Conservation (phyloP, 1,140 invertebrate species). For the Venturia canescens region DNA sequence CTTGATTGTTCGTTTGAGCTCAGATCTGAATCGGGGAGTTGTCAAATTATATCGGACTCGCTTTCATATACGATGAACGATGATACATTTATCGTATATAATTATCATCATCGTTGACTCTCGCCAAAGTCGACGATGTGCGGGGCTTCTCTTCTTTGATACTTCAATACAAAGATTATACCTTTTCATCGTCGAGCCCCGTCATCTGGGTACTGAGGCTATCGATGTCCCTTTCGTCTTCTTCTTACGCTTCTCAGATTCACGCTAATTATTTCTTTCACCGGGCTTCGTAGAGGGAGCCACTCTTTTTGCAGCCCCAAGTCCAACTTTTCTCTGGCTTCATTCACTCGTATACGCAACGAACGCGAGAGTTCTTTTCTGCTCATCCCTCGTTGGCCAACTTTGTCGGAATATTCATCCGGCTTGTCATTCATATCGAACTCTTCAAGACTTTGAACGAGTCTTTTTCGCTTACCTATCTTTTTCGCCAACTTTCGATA, state of each 20-base stretch:
- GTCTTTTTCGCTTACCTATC: too few species aligned
- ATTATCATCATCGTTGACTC: background rate
- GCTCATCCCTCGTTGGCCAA: background rate
- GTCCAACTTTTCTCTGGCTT: constrained; percentile 19
- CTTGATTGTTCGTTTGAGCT: too few species aligned
- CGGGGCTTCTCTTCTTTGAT: background rate
- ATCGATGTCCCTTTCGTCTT: constrained; percentile 21
- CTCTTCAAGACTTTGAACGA: background rate
- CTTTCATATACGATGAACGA: too few species aligned
- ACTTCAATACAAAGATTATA: constrained; percentile 2
- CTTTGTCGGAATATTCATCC: background rate
- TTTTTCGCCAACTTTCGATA: too few species aligned
- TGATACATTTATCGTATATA: background rate
- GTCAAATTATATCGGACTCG: too few species aligned
- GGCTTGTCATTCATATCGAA: constrained; percentile 6
- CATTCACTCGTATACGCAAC: background rate
- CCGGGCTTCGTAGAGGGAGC: background rate
- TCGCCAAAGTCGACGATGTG: background rate
- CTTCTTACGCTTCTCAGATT: constrained; percentile 8
- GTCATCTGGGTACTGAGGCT: background rate
- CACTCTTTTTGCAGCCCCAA: constrained; percentile 3
- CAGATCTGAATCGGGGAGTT: too few species aligned
- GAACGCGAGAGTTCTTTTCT: background rate
- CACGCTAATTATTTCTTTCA: constrained; percentile 31
- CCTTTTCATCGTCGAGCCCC: background rate